Base-by-base conservation (phyloP, 2,797 vertebrate species). In the Schizothorax lantsangensis region DNA sequence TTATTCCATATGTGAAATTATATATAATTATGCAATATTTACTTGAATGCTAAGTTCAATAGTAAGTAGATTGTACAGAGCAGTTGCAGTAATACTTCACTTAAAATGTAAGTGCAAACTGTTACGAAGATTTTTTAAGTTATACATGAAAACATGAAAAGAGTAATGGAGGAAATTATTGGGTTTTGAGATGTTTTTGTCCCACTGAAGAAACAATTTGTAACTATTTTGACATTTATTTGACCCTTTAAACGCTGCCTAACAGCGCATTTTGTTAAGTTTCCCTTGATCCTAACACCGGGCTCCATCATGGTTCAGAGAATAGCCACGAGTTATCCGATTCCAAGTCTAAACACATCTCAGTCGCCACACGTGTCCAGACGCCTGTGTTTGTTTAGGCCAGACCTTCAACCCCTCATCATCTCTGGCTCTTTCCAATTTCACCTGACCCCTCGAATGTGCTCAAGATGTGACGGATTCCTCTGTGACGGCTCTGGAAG, bases 401-500 rank as follows among this genome's bases (percentile, higher is more conserved):
- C 85, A 88, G 80, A 92, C 88, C 89, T 88, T 85, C 89, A 89
- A 93, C 88, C 89, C 92, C 85, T 86, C 80, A 85, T 88, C 80
- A 73, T 86, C 84, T 77, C 72, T 33, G 47, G 92, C 81, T 91
- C 90, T 83, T 86, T 86, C 84, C 92, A 94, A 94, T 94, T 94
- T 93, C 89, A 92, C 89, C 91, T 93, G 95, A 95, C 92, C 92
- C 86, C 88, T 92, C 74, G 84, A 83, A 88, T 86, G 88, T 86
- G 90, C 91, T 94, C 90, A 91, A 89, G 92, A 92, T 93, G 92
- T 93, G 92, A 92, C 90, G 91, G 93, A 93, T 92, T 89, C 88
- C 84, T 91, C 89, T 91, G 90, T 91, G 91, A 91, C 88, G 38
- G 93, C 91, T 96, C 96, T 96, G 96, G 96, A 96, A 96, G 93